Base-by-base conservation (phyloP, 1,140 invertebrate species). In the Subanguina moxae region DNA sequence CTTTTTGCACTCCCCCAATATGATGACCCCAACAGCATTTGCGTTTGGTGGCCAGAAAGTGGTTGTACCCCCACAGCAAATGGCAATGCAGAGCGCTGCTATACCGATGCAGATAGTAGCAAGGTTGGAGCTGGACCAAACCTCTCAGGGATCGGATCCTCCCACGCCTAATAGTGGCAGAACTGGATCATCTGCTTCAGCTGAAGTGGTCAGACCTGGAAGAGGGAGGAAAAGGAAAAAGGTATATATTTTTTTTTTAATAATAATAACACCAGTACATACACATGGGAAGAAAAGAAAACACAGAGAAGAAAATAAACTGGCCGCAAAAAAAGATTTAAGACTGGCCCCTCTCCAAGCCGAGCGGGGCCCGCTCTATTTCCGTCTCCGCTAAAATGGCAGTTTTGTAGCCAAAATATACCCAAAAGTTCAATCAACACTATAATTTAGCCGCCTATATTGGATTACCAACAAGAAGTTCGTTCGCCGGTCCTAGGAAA, bases 151-250 rank as follows among this genome's bases (percentile, higher is more conserved):
- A 7, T 76, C 67, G 8, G 57, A 15, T n/a, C 73, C 74, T 25
- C 48, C 70, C 57, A 74, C 30, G 68, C 68, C 23, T 75, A 69
- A 57, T 67, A 84, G 48, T 82, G 83, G 71, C 82, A 76, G 67
- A 19, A 76, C 74, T 1, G 61, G 61, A 28, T 77, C 76, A 13
- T 71, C 75, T 15, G 71, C 76, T 11, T 78, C 77, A n/a, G 62
- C 57, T 17, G 57, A 69, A 46, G 68, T 65, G 17, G 48, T 52
- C 48, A 61, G 28, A 61, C 28, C 58, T 7, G 58, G 57, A 17
- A 70, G 74, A n/a, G 75, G 70, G 1, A 66, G 77, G 42, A 80
- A 81, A 61, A 19, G 78, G 30, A 74, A 76, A 62, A 45, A 56
- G 61, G 62, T 61, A 21, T 43, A 28, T 52, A 70, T n/a, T 21